Evolutionary conservation across 2,113 vertebrate genomes (phyloP), one percentile per base, ranked within the genome.

Genomic region (Ginglymostoma cirratum): DNA sequence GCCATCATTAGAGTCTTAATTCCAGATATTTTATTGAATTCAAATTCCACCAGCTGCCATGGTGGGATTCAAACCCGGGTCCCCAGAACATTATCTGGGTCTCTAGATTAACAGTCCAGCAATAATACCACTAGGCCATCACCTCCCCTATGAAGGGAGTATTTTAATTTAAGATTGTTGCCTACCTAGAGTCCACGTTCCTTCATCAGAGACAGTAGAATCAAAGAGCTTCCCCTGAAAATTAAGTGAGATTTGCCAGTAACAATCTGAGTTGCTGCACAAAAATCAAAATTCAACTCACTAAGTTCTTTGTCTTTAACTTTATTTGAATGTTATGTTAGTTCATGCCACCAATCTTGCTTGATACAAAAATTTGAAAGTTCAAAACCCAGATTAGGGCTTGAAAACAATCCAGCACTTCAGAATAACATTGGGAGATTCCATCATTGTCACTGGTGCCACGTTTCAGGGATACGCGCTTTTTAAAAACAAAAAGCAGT

Each of bases 121-220:
- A 48, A 48, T 48, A 48, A 48, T 48, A 48, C 48, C 48, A 48
- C 48, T 48, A 48, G 48, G 48, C 48, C 48, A 48, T 48, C 48
- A 48, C 48, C 1, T 48, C 48, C 48, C 2, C 48, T 48, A 27
- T 27, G 21, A 94, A 45, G n/a, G 23, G 17, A 95, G 34, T 8
- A 67, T 76, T 38, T 94, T 61, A 55, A 24, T 48, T 89, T 10
- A 72, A 45, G 61, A 45, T 72, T 48, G 38, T 23, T 95, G 42
- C 96, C 97, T 97, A 99, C 99, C 99, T 96, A 99, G 97, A 0
- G 99, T 99, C 99, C 99, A 99, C 0, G 98, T 99, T 94, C 98
- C 98, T 96, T 99, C 99, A 96, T 99, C 99, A 69, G 98, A 97
- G 96, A 99, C 97, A 19, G 98, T 99, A 3, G 98, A 98, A 96